Evolutionary conservation across 2,888 invertebrate genomes (phyloP).

Genomic region (Metopia argyrocephala): DNA sequence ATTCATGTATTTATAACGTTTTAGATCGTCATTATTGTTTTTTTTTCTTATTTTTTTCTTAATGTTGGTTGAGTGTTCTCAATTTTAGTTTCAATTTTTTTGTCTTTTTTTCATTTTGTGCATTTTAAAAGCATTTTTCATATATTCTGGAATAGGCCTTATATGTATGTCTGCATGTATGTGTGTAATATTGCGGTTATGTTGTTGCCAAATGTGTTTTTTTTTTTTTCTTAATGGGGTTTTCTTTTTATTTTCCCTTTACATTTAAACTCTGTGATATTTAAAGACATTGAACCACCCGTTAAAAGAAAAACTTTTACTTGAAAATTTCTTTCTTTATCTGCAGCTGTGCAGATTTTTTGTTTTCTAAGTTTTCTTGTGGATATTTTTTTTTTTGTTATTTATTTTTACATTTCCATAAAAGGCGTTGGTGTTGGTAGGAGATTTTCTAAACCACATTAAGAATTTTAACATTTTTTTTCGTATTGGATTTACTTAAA

Average conservation of each 20-base stretch:
- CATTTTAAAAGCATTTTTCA: conserved; percentile 53
- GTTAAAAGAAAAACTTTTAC: not conserved
- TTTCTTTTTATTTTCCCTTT: too few relatives aligned
- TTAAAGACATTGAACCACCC: too few relatives aligned
- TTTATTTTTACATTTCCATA: conserved; percentile 35
- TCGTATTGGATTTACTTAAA: too few relatives aligned
- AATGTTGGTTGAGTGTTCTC: conserved; percentile 35
- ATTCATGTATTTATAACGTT: not conserved
- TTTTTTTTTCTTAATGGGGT: too few relatives aligned
- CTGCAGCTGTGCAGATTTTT: conserved; percentile 55
- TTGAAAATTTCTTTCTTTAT: not conserved
- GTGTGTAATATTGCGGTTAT: too few relatives aligned
- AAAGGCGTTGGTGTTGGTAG: conserved; percentile 52
- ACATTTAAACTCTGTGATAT: too few relatives aligned
- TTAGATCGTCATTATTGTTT: not conserved
- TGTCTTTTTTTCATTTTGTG: too few relatives aligned
- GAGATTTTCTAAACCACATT: conserved; percentile 45
- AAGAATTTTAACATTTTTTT: conserved; percentile 56
- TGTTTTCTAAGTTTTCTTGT: conserved; percentile 15
- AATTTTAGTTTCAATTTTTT: conserved; percentile 25
- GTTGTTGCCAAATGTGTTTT: not conserved
- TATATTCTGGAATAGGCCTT: conserved; percentile 48
- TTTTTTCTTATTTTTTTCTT: not conserved
- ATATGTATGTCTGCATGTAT: too few relatives aligned
- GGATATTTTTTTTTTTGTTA: not conserved